Conservation (phyloP, 2,113 vertebrate species). For the Sigmodon hispidus region DNA sequence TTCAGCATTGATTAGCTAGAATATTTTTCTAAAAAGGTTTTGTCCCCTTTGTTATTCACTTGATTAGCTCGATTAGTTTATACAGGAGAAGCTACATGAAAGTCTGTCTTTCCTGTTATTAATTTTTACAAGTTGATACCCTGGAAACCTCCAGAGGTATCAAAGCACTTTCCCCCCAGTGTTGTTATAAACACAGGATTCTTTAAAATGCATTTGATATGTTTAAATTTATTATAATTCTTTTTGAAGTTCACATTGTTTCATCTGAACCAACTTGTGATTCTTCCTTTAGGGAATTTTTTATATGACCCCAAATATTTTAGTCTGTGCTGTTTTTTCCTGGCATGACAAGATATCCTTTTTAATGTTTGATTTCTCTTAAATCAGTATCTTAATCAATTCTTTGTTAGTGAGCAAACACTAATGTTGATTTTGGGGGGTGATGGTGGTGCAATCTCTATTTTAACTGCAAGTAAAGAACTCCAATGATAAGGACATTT, state of each 20-base stretch:
- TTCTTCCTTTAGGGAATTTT: constrained; percentile 66
- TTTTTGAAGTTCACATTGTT: constrained; percentile 49
- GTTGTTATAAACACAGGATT: constrained; percentile 9
- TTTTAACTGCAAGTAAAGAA: constrained; percentile 31
- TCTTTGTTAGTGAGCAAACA: constrained; percentile 28
- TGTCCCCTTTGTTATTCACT: not conserved
- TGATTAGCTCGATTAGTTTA: constrained; percentile 29
- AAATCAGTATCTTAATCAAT: constrained; percentile 44
- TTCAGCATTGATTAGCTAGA: not conserved
- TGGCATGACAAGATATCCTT: constrained; percentile 5
- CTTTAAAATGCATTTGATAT: constrained; percentile 55
- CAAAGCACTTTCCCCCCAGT: constrained; percentile 12
- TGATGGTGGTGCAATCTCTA: not conserved
- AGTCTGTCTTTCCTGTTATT: constrained; percentile 9
- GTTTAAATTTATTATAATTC: constrained; percentile 49
- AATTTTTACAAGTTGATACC: constrained; percentile 44
- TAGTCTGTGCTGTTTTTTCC: constrained; percentile 42
- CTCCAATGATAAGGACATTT: constrained; percentile 28
- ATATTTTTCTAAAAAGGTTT: constrained; percentile 14
- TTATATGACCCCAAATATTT: constrained; percentile 37
- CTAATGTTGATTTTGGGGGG: not conserved
- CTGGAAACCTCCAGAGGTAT: constrained; percentile 25
- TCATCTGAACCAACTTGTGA: not conserved
- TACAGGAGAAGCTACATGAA: constrained; percentile 24
- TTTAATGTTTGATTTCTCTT: constrained; percentile 33